Conservation (phyloP, 1,140 invertebrate species). For the Meloidogyne exigua region DNA sequence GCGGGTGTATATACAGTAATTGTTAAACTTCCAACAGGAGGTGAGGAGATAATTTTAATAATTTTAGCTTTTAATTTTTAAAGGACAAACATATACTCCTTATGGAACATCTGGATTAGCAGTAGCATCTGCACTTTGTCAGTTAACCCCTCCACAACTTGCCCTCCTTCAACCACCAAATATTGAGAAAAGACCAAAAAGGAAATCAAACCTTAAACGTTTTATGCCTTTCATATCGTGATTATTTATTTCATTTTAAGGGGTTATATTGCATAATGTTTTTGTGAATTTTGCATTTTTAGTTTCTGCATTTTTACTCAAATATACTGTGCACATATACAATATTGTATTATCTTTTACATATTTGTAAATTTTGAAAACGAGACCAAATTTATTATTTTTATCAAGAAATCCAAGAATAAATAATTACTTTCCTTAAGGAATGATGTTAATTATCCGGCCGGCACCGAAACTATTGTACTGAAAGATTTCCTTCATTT, state of each 20-base stretch:
- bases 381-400: neutral
- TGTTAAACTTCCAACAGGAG: constrained; percentile 58
- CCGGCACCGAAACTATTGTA: neutral
- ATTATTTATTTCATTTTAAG: constrained; percentile 1
- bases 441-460: no score
- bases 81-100: constrained; percentile 49
- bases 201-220: constrained; percentile 37
- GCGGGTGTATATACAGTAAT: constrained; percentile 58
- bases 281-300: constrained; percentile 16
- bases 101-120: constrained; percentile 61
- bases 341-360: no score
- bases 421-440: no score
- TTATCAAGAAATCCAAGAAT: neutral
- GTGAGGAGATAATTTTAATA: neutral
- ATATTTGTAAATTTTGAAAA: constrained; percentile 2
- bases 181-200: constrained; percentile 35
- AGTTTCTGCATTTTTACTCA: neutral
- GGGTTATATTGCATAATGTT: constrained; percentile 15
- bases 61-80: neutral
- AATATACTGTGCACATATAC: neutral
- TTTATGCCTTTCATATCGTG: constrained; percentile 44
- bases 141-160: constrained; percentile 56
- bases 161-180: constrained; percentile 50
- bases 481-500: neutral
- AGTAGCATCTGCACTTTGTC: constrained; percentile 56